Conservation (phyloP, 2,113 vertebrate genomes). For the Procavia capensis region DNA sequence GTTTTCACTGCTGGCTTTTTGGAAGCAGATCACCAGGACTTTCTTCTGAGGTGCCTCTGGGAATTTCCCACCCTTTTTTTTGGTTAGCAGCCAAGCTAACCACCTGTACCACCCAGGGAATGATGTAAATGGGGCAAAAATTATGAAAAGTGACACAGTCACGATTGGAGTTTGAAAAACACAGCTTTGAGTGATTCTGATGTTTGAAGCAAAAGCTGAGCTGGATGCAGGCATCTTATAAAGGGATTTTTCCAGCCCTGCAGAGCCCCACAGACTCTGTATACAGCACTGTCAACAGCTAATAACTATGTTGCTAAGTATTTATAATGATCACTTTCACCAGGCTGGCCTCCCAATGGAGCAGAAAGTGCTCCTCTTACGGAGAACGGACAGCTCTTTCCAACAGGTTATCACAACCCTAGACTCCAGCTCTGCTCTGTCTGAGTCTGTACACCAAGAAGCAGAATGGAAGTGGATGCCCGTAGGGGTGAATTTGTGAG, state of each 20-base stretch:
- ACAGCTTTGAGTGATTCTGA: not conserved
- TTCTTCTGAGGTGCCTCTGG: not conserved
- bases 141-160: not conserved
- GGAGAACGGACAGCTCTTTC: not conserved
- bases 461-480: not conserved
- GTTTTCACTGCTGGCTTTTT: not conserved
- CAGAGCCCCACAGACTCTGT: not conserved
- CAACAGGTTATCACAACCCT: not conserved
- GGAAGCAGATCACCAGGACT: not conserved
- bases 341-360: not conserved
- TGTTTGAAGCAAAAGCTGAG: not conserved
- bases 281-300: not conserved
- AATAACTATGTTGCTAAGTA: not conserved
- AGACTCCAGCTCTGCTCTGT: not conserved
- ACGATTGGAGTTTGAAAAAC: not conserved
- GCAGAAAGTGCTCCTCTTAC: not conserved
- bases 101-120: not conserved
- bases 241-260: not conserved
- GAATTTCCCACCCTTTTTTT: not conserved
- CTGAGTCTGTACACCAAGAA: not conserved
- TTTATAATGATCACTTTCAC: not conserved
- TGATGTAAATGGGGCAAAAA: not conserved
- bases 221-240: not conserved
- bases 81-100: not conserved
- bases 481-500: not conserved